Base-by-base conservation (phyloP, 2,113 vertebrate species). In the Trichomycterus rosablanca region DNA sequence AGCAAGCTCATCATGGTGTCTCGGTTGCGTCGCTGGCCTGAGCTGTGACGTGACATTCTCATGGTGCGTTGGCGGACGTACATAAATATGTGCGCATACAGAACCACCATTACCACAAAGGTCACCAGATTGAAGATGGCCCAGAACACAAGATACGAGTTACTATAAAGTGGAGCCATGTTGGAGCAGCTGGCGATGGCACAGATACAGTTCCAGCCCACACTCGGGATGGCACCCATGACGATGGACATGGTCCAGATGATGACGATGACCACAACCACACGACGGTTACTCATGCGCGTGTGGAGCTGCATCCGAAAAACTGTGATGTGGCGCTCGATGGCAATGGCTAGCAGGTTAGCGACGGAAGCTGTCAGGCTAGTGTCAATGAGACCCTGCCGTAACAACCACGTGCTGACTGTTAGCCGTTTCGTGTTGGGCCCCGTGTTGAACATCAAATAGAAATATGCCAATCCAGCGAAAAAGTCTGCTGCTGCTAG, bases 181-280 rank as follows among this genome's bases (percentile, higher is more conserved):
- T 91, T 99, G 79, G 96, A 99, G 72, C 96, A 99, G 52, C 88
- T 79, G 6, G 71, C 74, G 30, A 98, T 82, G 32, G 89, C 90
- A 63, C 96, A 99, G 84, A 98, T 98, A 66, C 95, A 99, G 79
- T 99, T 99, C 96, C 96, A 99, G 71, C 96, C 96, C 3, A 96
- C 90, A 2, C 94, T 97, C 39, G 96, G 96, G 63, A 99, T 99
- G 16, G 95, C 94, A 0, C 96, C 96, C 93, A 97, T 98, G 15
- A 94, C 78, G 1, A 99, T 99, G 65, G 95, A 95, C 94, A 98
- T 90, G n/a, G 94, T 97, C 96, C 96, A 99, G 78, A 99, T 99
- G 74, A 99, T 93, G 34, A 95, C 92, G 11, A 98, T 98, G 44
- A 99, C 96, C 35, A 99, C 90, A 16, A 99, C 95, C 50, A 98